phyloP scores from a whole-genome alignment of 2,797 vertebrate species.

The Oceanodroma leucorhoa region DNA sequence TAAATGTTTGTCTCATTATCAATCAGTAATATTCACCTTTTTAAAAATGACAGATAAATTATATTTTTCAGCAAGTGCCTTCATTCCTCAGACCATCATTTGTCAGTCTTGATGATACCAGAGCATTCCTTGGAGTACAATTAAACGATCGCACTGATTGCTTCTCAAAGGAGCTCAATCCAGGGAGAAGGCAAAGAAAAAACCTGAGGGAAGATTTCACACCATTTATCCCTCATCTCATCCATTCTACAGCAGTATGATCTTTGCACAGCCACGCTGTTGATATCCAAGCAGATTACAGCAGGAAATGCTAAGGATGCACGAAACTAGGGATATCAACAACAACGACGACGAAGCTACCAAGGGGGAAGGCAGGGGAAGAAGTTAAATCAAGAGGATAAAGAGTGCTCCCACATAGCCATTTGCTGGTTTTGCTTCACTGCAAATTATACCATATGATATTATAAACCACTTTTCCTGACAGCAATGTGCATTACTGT shows the following conservation, averaged over 20 bases:
- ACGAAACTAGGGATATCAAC: constrained; percentile 16
- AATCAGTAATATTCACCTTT: constrained; percentile 28
- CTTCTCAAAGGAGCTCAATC: constrained; percentile 33
- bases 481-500: constrained; percentile 55
- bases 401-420: constrained; percentile 59
- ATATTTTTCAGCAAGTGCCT: constrained; percentile 37
- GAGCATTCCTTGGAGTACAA: constrained; percentile 52
- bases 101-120: constrained; percentile 37
- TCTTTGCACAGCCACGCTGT: neutral
- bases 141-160: constrained; percentile 49
- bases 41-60: constrained; percentile 36
- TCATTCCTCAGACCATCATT: constrained; percentile 30
- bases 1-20: neutral
- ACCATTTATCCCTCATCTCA: neutral
- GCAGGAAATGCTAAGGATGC: constrained; percentile 52
- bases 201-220: neutral
- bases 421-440: constrained; percentile 66
- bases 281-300: constrained; percentile 42
- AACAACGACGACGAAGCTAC: constrained; percentile 4
- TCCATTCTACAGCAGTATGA: neutral
- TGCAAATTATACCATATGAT: constrained; percentile 63
- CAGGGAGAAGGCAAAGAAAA: constrained; percentile 15
- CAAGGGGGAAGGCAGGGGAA: neutral
- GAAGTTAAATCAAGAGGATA: constrained; percentile 66
- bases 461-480: constrained; percentile 66